Evolutionary conservation across 1,140 invertebrate genomes (phyloP), one percentile per base, ranked within the genome.

Genomic region (Elymnias hypermnestra): DNA sequence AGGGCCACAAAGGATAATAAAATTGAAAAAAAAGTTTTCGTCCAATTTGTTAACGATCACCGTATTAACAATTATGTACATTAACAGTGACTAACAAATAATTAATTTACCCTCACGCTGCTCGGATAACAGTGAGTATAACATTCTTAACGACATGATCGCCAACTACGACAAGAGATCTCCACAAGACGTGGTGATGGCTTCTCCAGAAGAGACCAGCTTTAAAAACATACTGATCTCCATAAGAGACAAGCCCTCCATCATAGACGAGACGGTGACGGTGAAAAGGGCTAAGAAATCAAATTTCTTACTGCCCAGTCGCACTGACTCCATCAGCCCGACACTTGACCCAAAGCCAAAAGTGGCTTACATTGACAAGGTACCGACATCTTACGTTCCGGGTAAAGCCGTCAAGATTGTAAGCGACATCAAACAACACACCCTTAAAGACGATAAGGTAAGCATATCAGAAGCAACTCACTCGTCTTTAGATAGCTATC

Each of bases 371-470:
- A 13, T 74, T 3, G 77, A 82, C 19, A 81, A 73, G 43, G 72
- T 74, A 0, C 65, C 76, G 0, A 21, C 68, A 1, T 67, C 39
- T 0, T 83, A 83, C 31, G 63, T 85, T 0, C 82, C 77, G 0
- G 81, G 81, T 0, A 83, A 83, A 42, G 81, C 83, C 0, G 78
- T 84, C 4, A 84, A 83, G 50, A 78, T 83, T 0, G 62, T 81
- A 28, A 81, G 73, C 40, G 76, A 79, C 37, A 56, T 26, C 0
- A 74, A 56, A n/a, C 53, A 74, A 12, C 71, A 82, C 41, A 14
- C 52, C 2, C 50, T 72, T n/a, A 65, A 72, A 23, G 63, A 75
- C 36, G 72, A 83, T 10, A 85, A 89, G 87, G 85, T 89, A 85
- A 86, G 87, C 76, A 63, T 59, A 18, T 53, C 47, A 0, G 74